A percentile compares a stretch with the other conserved stretches of the same genome.
phyloP scores from a whole-genome alignment of 2,888 invertebrate genomes.

The Diachrysia chrysitis region DNA sequence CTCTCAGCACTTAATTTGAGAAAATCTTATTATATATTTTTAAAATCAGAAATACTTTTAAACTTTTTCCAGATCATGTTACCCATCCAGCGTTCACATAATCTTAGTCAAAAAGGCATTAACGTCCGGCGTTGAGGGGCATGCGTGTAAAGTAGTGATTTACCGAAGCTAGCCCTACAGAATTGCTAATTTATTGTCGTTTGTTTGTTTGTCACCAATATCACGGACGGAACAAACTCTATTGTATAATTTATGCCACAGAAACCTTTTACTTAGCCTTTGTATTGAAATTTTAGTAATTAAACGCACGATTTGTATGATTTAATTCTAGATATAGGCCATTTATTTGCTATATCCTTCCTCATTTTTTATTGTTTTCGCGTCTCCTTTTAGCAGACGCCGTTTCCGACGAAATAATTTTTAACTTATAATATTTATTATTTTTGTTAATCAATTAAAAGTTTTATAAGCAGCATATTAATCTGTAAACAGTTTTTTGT shows the following conservation, averaged over 20 bases:
- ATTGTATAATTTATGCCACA: conserved; percentile 33
- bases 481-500: no score
- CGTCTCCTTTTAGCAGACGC: conserved; percentile 27
- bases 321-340: conserved; percentile 35
- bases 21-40: not conserved
- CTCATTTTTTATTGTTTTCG: conserved; percentile 38
- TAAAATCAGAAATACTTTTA: not conserved
- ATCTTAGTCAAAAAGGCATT: conserved; percentile 44
- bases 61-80: no score
- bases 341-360: conserved; percentile 49
- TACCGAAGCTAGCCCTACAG: conserved; percentile 64
- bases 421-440: not conserved
- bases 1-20: no score
- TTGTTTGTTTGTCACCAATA: conserved; percentile 64
- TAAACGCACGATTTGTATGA: conserved; percentile 41
- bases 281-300: conserved; percentile 57
- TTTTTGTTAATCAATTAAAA: not conserved
- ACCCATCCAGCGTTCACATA: conserved; percentile 30
- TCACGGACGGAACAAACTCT: conserved; percentile 27
- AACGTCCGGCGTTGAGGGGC: conserved; percentile 63
- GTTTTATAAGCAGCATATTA: not conserved
- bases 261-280: conserved; percentile 38
- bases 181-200: conserved; percentile 70
- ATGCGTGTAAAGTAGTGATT: conserved; percentile 69
- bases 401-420: conserved; percentile 13